These are phyloP conservation scores for Pipistrellus pygmaeus DNA, from an alignment of 2,797 vertebrate genomes.

Conservation along the genomic window DNA sequence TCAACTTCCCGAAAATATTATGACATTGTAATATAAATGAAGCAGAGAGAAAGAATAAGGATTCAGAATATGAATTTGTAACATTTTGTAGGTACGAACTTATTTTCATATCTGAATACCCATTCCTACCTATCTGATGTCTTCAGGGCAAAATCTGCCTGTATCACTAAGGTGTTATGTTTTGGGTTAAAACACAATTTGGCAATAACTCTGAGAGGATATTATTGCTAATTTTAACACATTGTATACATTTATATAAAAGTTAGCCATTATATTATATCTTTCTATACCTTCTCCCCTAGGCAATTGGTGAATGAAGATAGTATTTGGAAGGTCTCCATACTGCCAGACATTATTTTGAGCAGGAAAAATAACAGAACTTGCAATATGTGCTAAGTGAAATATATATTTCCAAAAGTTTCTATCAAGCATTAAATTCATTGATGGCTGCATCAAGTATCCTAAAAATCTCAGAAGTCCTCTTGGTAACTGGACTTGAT, in stretches of 20 bases:
- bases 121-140: not conserved
- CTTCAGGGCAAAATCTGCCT: not conserved
- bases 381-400: not conserved
- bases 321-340: not conserved
- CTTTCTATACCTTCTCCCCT: not conserved
- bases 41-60: not conserved
- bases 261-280: not conserved
- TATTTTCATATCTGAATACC: not conserved
- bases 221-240: not conserved
- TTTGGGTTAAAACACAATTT: not conserved
- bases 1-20: not conserved
- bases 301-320: not conserved
- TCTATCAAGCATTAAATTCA: not conserved
- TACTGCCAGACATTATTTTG: not conserved
- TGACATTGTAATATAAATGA: not conserved
- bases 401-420: slow-evolving; percentile 5
- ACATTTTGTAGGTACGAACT: not conserved
- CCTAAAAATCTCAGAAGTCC: not conserved
- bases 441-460: not conserved
- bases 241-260: not conserved
- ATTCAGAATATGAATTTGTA: not conserved
- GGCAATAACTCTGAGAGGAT: not conserved
- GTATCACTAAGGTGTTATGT: not conserved
- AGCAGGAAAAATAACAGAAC: not conserved
- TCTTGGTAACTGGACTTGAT: not conserved